Percentiles rank a stretch among this genome's conserved stretches.
Evolutionary conservation across 2,888 invertebrate genomes (phyloP).

Genomic region (Teleogryllus oceanicus): DNA sequence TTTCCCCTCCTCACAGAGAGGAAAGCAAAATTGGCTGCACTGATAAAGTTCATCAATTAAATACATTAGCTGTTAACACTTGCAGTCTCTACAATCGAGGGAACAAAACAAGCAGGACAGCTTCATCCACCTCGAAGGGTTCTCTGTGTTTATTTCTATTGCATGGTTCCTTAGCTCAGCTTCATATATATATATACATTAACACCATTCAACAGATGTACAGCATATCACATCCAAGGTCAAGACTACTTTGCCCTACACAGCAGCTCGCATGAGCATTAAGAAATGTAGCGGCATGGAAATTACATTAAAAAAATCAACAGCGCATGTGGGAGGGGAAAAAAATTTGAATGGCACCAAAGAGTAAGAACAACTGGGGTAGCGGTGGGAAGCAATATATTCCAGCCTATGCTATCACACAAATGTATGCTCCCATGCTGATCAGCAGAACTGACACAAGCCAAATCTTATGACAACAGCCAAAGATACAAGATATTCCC

Average conservation of each 20-base stretch:
- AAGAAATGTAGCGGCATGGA: neutral
- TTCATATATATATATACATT: conserved; percentile 3
- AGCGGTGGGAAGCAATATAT: neutral
- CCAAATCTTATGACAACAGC: no score
- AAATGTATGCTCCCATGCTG: neutral
- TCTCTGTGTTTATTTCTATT: neutral
- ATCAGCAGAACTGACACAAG: neutral
- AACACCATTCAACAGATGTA: conserved; percentile 9
- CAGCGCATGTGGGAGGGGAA: neutral
- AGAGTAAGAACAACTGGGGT: neutral
- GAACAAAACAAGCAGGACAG: conserved; percentile 18
- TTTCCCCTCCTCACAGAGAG: neutral
- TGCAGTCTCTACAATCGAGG: conserved; percentile 7
- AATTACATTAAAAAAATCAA: neutral
- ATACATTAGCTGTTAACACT: neutral
- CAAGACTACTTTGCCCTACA: conserved; percentile 1
- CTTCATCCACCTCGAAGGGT: conserved; percentile 1
- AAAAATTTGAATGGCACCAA: neutral
- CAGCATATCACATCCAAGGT: conserved; percentile 9
- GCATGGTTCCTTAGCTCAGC: conserved; percentile 1
- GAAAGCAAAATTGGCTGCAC: neutral
- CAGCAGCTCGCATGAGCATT: neutral
- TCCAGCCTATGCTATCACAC: neutral
- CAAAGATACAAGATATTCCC: no score
- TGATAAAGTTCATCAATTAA: conserved; percentile 7